Evolutionary conservation across 2,113 vertebrate species (phyloP).

Genomic region (Chloroceryle aenea): DNA sequence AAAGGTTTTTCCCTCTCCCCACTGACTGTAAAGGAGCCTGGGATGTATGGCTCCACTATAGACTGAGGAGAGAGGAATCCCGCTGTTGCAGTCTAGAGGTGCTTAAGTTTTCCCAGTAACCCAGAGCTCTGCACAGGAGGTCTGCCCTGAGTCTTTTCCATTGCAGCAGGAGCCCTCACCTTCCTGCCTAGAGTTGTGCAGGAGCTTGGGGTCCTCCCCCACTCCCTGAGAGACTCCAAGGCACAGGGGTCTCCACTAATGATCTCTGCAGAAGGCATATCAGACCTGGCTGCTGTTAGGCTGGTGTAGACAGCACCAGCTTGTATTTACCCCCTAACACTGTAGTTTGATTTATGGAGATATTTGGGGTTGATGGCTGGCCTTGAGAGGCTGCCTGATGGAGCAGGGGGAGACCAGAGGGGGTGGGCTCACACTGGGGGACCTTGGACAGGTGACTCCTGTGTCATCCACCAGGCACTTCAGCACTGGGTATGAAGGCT

Average conservation of each 20-base stretch:
- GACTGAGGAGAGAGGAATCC: background rate
- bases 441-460: background rate
- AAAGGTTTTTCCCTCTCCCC: background rate
- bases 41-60: background rate
- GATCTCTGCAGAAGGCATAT: background rate
- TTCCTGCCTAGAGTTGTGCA: background rate
- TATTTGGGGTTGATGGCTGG: background rate
- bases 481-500: background rate
- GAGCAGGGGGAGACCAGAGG: accelerated
- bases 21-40: background rate
- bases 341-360: background rate
- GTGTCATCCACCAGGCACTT: background rate
- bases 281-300: background rate
- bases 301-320: background rate
- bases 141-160: background rate
- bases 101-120: background rate
- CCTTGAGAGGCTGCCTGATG: background rate
- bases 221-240: background rate
- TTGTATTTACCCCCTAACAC: background rate
- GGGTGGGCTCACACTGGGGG: accelerated
- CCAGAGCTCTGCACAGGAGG: background rate
- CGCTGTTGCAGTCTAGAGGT: background rate
- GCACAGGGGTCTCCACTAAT: background rate
- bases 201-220: background rate
- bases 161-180: background rate